These are phyloP conservation scores for Ailuropoda melanoleuca DNA, from an alignment of 2,113 vertebrate genomes.

Conservation along the genomic window DNA sequence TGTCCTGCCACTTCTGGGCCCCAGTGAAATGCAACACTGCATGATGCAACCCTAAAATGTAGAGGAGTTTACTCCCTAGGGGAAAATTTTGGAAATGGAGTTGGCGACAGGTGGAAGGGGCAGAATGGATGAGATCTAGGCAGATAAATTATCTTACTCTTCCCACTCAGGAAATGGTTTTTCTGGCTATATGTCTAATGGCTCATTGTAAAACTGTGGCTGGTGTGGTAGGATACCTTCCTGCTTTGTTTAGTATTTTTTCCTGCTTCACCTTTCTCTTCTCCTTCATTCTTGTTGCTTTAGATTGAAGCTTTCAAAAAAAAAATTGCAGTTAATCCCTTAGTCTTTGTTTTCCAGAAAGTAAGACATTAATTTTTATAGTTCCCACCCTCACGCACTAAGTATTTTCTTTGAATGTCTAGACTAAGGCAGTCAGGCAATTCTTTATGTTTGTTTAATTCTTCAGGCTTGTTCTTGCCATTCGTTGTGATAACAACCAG, in stretches of 20 bases:
- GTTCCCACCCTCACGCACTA: neutral
- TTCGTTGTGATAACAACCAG: neutral
- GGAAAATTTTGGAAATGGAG: neutral
- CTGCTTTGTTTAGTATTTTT: neutral
- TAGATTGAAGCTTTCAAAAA: neutral
- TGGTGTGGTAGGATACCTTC: neutral
- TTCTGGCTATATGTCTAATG: neutral
- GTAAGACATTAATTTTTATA: neutral
- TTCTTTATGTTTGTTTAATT: neutral
- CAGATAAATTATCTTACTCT: neutral
- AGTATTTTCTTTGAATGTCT: neutral
- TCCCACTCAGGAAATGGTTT: neutral
- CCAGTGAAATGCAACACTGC: neutral
- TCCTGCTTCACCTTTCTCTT: fast-evolving
- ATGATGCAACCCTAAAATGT: neutral
- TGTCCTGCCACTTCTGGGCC: neutral
- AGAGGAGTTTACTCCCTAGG: neutral
- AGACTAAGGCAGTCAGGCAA: neutral
- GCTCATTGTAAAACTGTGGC: neutral
- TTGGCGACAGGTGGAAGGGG: neutral
- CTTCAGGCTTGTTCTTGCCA: neutral
- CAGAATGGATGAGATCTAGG: neutral
- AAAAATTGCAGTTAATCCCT: neutral
- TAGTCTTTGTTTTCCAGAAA: neutral
- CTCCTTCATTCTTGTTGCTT: neutral